Conservation (phyloP, 2,113 vertebrate genomes). For the Saguinus imperator region DNA sequence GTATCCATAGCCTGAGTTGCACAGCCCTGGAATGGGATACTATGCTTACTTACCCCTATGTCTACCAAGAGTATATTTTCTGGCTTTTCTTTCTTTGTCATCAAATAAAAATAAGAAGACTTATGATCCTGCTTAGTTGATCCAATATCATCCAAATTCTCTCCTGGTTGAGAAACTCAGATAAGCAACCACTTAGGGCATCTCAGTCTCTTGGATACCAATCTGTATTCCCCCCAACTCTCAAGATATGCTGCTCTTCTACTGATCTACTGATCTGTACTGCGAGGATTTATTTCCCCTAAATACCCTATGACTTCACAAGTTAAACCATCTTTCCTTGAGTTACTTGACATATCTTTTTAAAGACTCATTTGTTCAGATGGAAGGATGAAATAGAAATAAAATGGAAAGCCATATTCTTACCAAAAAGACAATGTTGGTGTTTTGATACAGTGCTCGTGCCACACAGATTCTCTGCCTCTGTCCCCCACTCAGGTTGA, state of each 20-base stretch:
- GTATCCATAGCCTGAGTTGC: not conserved
- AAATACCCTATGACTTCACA: not conserved
- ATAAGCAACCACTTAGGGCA: not conserved
- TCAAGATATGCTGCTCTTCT: not conserved
- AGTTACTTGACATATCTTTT: not conserved
- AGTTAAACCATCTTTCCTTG: conserved; percentile 20
- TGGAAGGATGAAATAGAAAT: not conserved
- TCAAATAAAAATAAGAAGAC: not conserved
- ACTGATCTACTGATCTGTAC: conserved; percentile 1
- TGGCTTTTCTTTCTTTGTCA: not conserved
- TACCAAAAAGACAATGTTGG: conserved; percentile 98
- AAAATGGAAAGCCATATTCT: conserved; percentile 66
- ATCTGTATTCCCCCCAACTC: not conserved
- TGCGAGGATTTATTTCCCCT: not conserved
- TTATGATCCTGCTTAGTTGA: not conserved
- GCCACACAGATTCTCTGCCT: conserved; percentile 98
- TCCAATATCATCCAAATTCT: not conserved
- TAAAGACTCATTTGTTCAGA: not conserved
- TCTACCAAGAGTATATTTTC: not conserved
- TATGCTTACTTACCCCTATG: not conserved
- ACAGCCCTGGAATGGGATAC: not conserved
- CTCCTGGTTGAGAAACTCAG: not conserved
- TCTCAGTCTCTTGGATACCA: not conserved
- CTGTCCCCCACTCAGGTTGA: conserved; percentile 98
- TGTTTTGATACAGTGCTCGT: conserved; percentile 97